These are phyloP conservation scores for Mormyrops boulengeri DNA, from an alignment of 2,797 vertebrate genomes.

Conservation along the genomic window DNA sequence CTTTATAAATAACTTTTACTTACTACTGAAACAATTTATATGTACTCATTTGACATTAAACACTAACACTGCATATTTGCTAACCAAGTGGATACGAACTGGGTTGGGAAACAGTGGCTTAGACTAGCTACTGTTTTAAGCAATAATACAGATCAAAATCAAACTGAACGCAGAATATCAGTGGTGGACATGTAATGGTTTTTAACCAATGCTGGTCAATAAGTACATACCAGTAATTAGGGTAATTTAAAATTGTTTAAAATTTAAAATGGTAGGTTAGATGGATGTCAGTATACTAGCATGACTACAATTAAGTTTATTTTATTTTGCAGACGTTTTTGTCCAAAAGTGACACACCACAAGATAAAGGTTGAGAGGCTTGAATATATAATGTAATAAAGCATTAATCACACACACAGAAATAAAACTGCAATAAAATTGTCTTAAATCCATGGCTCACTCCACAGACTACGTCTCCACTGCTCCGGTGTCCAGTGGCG, in stretches of 20 bases:
- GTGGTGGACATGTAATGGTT: neutral
- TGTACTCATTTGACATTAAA: too few species aligned
- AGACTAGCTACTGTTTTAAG: neutral
- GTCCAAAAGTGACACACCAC: neutral
- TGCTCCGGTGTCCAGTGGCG: neutral
- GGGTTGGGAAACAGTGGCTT: neutral
- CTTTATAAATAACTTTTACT: too few species aligned
- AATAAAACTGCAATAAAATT: neutral
- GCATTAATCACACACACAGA: neutral
- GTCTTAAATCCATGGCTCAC: neutral
- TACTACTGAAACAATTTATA: too few species aligned
- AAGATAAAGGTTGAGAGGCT: neutral
- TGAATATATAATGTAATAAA: neutral
- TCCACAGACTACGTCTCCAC: neutral
- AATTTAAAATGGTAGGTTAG: neutral
- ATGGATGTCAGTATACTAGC: too few species aligned
- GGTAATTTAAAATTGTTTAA: neutral
- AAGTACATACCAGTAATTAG: neutral
- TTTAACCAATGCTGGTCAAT: neutral
- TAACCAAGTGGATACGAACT: neutral
- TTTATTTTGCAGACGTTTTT: neutral
- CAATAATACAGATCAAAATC: neutral
- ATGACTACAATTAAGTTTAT: too few species aligned
- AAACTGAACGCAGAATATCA: neutral
- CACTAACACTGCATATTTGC: too few species aligned